Base-by-base conservation (phyloP, 2,888 invertebrate species). In the Odontothrips loti region DNA sequence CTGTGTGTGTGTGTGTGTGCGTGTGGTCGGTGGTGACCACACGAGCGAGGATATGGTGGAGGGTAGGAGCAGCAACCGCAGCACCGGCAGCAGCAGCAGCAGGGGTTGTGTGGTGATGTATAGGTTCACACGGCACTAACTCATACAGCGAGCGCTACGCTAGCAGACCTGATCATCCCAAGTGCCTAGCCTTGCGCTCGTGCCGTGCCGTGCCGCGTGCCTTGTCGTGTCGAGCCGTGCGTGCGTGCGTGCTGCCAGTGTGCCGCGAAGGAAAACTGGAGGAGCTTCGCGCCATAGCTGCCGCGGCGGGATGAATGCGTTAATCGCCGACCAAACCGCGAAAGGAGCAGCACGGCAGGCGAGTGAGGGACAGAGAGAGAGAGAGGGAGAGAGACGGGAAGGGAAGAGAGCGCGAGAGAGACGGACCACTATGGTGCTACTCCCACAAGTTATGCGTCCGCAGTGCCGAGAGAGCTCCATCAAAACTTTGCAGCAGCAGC, bases 401-500 rank as follows among this genome's bases (percentile, higher is more conserved):
- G 51, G 58, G 17, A 58, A 20, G 58, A 0, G 58, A 15, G 15
- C 15, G 17, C 6, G 6, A 43, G 34, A 43, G 34, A 43, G 34
- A 43, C 2, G 34, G 34, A 43, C 34, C 6, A 43, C 34, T 43
- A 43, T 43, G 34, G 34, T 6, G 34, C 34, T 43, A 43, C 34
- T 43, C 34, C 23, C 27, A 75, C 68, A 75, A 75, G 68, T 75
- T 75, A 75, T 83, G 82, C 81, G 79, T 83, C 83, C 83, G 83
- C 83, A 84, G 83, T 83, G 83, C 84, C 82, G 82, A 82, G 83
- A 82, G 82, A 82, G 84, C 84, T 84, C 84, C 27, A 75, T 84
- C 82, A 82, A 84, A 85, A 83, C 85, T 85, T 84, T 84, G 85
- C 86, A 85, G 58, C 58, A n/a, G 58, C 58, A 17, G 58, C 58